Base-by-base conservation (phyloP, 2,888 invertebrate species). In the Pheosia gnoma region DNA sequence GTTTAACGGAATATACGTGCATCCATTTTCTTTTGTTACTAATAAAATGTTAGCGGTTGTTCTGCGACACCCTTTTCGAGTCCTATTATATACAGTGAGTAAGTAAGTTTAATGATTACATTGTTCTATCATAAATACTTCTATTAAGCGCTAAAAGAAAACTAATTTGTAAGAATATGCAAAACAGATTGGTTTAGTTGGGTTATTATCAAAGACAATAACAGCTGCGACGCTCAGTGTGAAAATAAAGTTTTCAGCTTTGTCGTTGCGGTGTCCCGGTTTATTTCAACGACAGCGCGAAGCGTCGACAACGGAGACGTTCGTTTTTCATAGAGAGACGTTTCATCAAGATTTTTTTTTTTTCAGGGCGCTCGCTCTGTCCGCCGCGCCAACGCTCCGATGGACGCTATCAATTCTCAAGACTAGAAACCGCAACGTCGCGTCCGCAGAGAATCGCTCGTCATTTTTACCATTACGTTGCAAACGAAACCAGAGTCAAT, bases 291-390 rank as follows among this genome's bases (percentile, higher is more conserved):
- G 79, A 74, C 75, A 77, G 73, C 74, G 78, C 67, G 71, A 79
- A 78, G 76, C 76, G 79, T 66, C 80, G 80, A 78, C 77, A 78
- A 70, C 79, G 66, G 68, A 78, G 81, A 82, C 84, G 78, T 84
- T 83, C 77, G 74, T 80, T 78, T 83, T 89, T 87, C 89, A 88
- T 84, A 83, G 86, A 82, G 70, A 77, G 85, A 86, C 85, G 82
- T 91, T 89, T 85, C 86, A 90, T 89, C 87, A 87, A 90, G 89
- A 89, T 90, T 88, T 88, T 88, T 88, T 86, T 85, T 85, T 85
- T 84, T 86, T 82, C 82, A 84, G 82, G 82, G 74, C 81, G 79
- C 74, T 82, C 83, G 81, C 80, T 82, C 83, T 81, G 78, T 70
- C 72, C 75, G 25, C 2, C 25, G 25, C 78, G 71, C 69, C 73